Conservation (phyloP, 2,113 vertebrate genomes). For the Promerops cafer region DNA sequence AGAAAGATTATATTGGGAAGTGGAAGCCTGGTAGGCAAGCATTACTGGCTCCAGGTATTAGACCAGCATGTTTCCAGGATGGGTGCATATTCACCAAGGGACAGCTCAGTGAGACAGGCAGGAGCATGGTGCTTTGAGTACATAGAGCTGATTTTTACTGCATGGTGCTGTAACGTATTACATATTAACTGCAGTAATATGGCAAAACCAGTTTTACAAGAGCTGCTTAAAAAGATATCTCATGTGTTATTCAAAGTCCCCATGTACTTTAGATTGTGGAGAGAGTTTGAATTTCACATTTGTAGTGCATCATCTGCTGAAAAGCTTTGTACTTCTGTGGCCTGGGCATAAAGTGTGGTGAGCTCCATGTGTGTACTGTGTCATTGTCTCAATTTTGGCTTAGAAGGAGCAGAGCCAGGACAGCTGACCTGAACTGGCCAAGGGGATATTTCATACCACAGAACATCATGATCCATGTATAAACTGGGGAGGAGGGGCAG, state of each 20-base stretch:
- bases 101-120: background rate
- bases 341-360: background rate
- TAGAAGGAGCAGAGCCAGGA: background rate
- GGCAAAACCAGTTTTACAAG: conserved; percentile 47
- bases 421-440: background rate
- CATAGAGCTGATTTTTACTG: background rate
- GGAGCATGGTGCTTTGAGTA: background rate
- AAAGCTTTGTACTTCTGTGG: background rate
- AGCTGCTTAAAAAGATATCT: background rate
- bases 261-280: background rate
- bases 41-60: background rate
- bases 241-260: background rate
- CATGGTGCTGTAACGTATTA: background rate
- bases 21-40: background rate
- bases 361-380: background rate
- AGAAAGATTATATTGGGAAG: background rate
- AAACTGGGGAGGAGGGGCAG: no score
- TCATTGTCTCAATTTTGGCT: accelerated
- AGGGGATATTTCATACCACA: background rate
- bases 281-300: background rate
- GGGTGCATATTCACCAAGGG: background rate
- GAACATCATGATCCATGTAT: background rate
- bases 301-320: background rate
- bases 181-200: conserved; percentile 17
- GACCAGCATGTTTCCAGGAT: background rate